Evolutionary conservation across 1,140 invertebrate species (phyloP), one percentile per base, ranked within the genome.

Genomic region (Neodiprion fabricii): DNA sequence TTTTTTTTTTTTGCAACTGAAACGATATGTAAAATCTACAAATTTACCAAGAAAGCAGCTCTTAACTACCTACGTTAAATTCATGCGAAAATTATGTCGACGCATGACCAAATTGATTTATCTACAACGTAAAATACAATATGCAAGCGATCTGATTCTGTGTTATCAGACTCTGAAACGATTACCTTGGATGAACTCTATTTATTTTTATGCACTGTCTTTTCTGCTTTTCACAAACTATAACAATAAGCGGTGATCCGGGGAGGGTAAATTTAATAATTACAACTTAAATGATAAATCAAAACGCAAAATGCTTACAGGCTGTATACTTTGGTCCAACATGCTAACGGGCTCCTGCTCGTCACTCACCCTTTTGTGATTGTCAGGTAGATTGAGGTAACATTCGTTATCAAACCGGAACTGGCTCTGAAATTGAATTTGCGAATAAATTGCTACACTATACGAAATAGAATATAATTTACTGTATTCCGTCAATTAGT

Each of bases 321-420:
- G 84, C 81, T 87, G 83, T 81, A 89, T 85, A 87, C 85, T 87
- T 88, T 89, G 88, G 86, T 89, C 89, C 85, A 83, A 80, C 88
- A 89, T 90, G 89, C 86, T 89, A 80, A 83, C 76, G 79, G 85
- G 80, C 79, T 85, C 84, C 85, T 84, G 85, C 83, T 88, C 88
- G 87, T 91, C 91, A 95, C 95, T 96, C 94, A 97, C 96, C 95
- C 95, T 92, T 93, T 95, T 96, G 90, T 97, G 95, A 91, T 96
- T 96, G 90, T 98, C 96, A 88, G 96, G 96, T 85, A 98, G 92
- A 91, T 95, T 96, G 88, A 97, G 92, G 90, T 96, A 95, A 91
- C 96, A 97, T 91, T 99, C 98, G 91, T 98, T 98, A 91, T 98
- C 97, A 91, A 98, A 99, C 85, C 97, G 94, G 91, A 99, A 99